Conservation (phyloP, 2,113 vertebrate genomes). For the Narcine bancroftii region DNA sequence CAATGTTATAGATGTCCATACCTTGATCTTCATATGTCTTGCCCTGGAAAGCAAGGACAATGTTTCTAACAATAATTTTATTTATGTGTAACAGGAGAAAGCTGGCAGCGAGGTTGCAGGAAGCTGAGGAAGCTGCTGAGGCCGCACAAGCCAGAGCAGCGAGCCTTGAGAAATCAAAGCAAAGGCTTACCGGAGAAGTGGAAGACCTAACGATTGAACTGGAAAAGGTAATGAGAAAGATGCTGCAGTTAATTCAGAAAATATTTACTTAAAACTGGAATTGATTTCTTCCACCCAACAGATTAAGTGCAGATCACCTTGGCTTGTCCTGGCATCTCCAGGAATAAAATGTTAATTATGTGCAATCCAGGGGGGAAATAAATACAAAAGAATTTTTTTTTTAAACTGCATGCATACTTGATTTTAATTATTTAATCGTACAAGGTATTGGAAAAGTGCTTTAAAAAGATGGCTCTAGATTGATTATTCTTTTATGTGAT, state of each 20-base stretch:
- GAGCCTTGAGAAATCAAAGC: conserved; percentile 57
- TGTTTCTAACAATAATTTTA: background rate
- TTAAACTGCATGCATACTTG: background rate
- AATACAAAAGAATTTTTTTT: background rate
- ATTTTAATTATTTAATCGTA: background rate
- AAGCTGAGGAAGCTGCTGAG: conserved; percentile 56
- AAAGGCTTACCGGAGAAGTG: conserved; percentile 59
- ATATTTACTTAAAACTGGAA: background rate
- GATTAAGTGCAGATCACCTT: background rate
- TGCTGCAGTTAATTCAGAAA: background rate
- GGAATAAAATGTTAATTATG: background rate
- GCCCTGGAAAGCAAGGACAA: background rate
- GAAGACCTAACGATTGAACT: conserved; percentile 57
- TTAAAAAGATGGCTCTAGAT: background rate
- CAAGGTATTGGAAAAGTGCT: background rate
- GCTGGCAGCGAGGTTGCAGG: conserved; percentile 52
- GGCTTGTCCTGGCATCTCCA: background rate
- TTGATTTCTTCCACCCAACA: background rate
- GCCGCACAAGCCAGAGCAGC: conserved; percentile 50
- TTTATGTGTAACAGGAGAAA: conserved; percentile 45
- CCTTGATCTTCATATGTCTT: background rate
- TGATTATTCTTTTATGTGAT: background rate
- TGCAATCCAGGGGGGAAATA: background rate
- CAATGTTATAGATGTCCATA: background rate
- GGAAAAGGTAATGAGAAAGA: conserved; percentile 50